A percentile compares a stretch with the other conserved stretches of the same genome.
Evolutionary conservation across 1,140 invertebrate genomes (phyloP).

Genomic region (Achatina immaculata): DNA sequence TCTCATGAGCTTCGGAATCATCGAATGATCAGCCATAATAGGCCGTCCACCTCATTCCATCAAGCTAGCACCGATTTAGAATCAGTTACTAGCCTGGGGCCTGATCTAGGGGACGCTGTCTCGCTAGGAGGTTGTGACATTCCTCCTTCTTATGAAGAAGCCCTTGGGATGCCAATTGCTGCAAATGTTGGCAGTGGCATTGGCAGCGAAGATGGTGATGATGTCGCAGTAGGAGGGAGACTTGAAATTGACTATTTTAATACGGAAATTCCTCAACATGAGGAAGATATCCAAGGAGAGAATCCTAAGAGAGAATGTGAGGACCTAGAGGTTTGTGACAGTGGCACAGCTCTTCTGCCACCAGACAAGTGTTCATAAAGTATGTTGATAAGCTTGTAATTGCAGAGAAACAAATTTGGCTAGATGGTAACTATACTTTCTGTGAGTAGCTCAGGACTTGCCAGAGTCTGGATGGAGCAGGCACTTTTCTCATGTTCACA

Average conservation of each 20-base stretch:
- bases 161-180: slow-evolving; percentile 42
- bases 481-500: no score
- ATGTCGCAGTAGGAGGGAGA: not conserved
- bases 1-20: not conserved
- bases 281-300: not conserved
- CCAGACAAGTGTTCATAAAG: no score
- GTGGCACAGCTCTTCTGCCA: no score
- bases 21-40: not conserved
- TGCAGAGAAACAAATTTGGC: no score
- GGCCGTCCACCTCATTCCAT: not conserved
- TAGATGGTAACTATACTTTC: no score
- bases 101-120: not conserved
- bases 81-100: not conserved
- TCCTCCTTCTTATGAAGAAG: slow-evolving; percentile 48
- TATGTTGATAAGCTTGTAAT: no score
- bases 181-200: not conserved
- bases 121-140: slow-evolving; percentile 35
- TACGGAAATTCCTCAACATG: not conserved
- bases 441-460: no score
- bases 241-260: not conserved
- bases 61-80: not conserved
- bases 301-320: not conserved
- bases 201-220: not conserved
- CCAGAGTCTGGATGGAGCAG: no score
- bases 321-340: not conserved